Percentiles rank a stretch among this genome's conserved stretches.
Conservation (phyloP, 2,797 vertebrate genomes). For the Crypturellus tataupa region DNA sequence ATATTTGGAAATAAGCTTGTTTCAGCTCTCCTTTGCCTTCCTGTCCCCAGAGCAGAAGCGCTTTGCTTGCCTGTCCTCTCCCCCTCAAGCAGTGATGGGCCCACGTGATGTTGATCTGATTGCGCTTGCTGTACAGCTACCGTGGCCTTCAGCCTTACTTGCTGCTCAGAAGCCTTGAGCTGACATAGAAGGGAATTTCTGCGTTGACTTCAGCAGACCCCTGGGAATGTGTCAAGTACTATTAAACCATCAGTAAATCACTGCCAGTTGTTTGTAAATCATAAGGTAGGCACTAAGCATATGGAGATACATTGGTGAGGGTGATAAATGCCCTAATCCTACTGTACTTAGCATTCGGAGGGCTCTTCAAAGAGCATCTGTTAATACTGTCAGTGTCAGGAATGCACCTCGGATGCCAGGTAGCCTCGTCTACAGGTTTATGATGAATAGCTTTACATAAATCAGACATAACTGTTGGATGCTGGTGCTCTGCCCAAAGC, state of each 20-base stretch:
- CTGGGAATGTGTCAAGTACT: background rate
- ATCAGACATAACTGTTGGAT: background rate
- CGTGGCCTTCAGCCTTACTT: too few relatives aligned
- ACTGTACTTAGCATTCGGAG: slow-evolving; percentile 13
- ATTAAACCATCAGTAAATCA: background rate
- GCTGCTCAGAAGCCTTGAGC: too few relatives aligned
- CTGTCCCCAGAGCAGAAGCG: background rate
- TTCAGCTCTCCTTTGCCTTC: background rate
- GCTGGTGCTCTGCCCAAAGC: slow-evolving; percentile 1
- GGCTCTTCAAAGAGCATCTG: slow-evolving; percentile 35
- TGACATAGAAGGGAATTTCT: background rate
- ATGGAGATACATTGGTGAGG: background rate
- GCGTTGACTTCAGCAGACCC: background rate
- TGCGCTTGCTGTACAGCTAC: too few relatives aligned
- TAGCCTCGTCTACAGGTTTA: slow-evolving; percentile 36
- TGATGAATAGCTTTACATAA: slow-evolving; percentile 46
- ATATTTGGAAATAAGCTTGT: background rate
- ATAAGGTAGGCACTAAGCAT: background rate
- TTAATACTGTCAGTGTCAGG: slow-evolving; percentile 37
- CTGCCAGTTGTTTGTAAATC: slow-evolving; percentile 4
- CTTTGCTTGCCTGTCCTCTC: background rate
- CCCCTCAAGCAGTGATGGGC: too few relatives aligned
- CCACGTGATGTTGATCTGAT: too few relatives aligned
- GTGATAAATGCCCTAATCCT: background rate
- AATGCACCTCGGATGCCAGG: slow-evolving; percentile 5